Evolutionary conservation across 1,140 invertebrate genomes (phyloP).

Genomic region (Arctopsyche grandis): DNA sequence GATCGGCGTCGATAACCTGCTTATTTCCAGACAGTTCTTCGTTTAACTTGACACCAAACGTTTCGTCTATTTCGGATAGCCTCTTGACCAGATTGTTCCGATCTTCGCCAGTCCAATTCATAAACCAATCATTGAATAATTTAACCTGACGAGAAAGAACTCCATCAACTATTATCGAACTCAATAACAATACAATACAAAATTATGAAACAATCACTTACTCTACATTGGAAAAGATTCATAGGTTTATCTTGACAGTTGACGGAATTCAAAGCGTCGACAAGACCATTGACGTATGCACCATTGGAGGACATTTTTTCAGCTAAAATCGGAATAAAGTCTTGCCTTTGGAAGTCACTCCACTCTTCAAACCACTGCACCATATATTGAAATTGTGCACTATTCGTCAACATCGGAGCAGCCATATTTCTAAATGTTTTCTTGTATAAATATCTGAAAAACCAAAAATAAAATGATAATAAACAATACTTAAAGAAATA

Average conservation of each 20-base stretch:
- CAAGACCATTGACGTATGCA: conserved; percentile 77
- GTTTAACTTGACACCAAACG: conserved; percentile 77
- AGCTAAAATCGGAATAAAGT: conserved; percentile 82
- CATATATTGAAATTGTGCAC: conserved; percentile 81
- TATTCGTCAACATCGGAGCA: conserved; percentile 66
- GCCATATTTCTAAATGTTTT: conserved; percentile 52
- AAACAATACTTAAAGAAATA: too few relatives aligned
- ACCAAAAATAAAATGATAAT: neutral
- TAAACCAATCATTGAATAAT: conserved; percentile 87
- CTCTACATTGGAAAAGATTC: conserved; percentile 87
- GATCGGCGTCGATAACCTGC: conserved; percentile 45
- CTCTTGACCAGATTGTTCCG: conserved; percentile 75
- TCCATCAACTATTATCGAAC: too few relatives aligned
- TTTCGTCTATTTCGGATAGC: conserved; percentile 75
- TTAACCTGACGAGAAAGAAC: conserved; percentile 71
- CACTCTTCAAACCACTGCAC: conserved; percentile 90
- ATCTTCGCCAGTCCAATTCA: conserved; percentile 81
- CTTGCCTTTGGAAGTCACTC: conserved; percentile 85
- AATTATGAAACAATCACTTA: conserved; percentile 61
- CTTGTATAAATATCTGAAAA: neutral
- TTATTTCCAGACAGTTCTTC: conserved; percentile 63
- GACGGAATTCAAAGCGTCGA: conserved; percentile 74
- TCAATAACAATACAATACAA: conserved; percentile 21
- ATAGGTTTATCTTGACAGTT: conserved; percentile 80
- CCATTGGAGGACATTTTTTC: conserved; percentile 72